Base-by-base conservation (phyloP, 2,888 invertebrate species). In the Phragmatobia fuliginosa region DNA sequence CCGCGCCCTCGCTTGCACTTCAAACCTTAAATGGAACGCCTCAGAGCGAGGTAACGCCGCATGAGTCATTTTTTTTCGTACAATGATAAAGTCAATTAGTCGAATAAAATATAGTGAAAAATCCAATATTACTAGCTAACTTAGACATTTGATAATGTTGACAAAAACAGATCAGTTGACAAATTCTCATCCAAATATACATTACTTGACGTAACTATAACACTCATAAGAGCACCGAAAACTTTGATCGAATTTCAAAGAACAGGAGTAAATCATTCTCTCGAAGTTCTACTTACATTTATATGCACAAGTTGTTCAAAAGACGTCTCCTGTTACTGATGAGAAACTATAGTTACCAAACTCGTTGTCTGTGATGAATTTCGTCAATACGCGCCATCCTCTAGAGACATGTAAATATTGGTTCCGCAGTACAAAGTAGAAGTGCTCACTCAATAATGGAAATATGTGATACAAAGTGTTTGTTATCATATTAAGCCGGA, bases 271-370 rank as follows among this genome's bases (percentile, higher is more conserved):
- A 28, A 56, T 56, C 4, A 56, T 56, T 16, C 1, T 16, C 56
- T 56, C 56, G 14, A 56, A 56, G 16, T 28, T 28, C 6, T 16
- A 28, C 14, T 14, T 56, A 56, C 56, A 56, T 56, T 56, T 56
- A 28, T 56, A 56, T 56, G 28, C 14, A 33, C n/a, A 25, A 18
- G 59, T 59, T 62, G 16, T 62, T 28, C 41, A 68, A 75, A 69
- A 62, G 56, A 45, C 58, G 25, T 58, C 45, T 38, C 56, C 67
- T 32, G 65, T 69, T 67, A 69, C 68, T 61, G 59, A 76, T 71
- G 74, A 68, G 71, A 70, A 77, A 70, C 65, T 62, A 64, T 76
- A 60, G 69, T 69, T 62, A 36, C 62, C 16, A 32, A 71, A 71
- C 63, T 76, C 56, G 41, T 74, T 41, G 59, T 61, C 56, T 70